phyloP scores from a whole-genome alignment of 2,797 vertebrate genomes.

The Platyrinchus mystaceus region DNA sequence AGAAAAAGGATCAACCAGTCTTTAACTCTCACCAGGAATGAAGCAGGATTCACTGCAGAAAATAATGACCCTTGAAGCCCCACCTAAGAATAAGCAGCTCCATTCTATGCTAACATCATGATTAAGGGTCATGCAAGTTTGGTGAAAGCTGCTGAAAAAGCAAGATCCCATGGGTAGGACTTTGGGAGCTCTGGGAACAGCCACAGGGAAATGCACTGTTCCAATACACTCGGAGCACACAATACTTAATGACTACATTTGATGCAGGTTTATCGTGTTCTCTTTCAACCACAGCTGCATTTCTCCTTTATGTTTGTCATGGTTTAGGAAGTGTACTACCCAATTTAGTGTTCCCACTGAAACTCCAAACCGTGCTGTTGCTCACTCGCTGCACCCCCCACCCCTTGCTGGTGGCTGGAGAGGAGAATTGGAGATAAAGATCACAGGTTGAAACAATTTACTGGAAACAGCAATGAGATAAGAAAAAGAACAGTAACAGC shows the following conservation, averaged over 20 bases:
- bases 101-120: neutral
- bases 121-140: neutral
- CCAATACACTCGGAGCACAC: neutral
- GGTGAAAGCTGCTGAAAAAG: neutral
- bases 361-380: neutral
- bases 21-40: neutral
- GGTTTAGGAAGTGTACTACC: neutral
- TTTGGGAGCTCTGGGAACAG: neutral
- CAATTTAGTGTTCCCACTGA: neutral
- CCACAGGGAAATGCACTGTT: neutral
- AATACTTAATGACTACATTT: neutral
- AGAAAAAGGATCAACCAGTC: neutral
- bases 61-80: neutral
- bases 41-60: neutral
- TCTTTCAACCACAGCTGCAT: neutral
- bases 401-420: neutral
- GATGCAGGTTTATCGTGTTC: neutral
- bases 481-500: neutral
- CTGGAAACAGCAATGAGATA: neutral
- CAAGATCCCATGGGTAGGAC: neutral
- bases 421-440: neutral
- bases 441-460: neutral
- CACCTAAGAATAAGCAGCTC: neutral
- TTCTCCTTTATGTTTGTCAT: neutral
- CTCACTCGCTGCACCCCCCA: no score